A percentile compares a stretch with the other conserved stretches of the same genome.
These are phyloP conservation scores for Latrodectus geometricus DNA, from an alignment of 1,140 invertebrate genomes.

Conservation along the genomic window DNA sequence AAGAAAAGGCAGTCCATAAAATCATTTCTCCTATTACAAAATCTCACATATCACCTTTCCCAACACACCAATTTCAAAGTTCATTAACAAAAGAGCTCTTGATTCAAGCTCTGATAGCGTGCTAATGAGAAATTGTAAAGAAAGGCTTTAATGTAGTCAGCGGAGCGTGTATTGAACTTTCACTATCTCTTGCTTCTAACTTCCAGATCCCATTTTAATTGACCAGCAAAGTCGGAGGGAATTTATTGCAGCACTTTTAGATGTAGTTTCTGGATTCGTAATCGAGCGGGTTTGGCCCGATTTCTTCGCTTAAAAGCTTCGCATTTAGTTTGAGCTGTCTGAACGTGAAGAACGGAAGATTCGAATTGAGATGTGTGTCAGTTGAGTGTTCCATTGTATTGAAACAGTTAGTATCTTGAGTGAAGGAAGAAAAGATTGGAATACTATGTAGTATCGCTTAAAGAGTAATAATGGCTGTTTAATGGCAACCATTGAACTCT, in stretches of 20 bases:
- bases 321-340: neutral
- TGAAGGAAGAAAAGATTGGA: no score
- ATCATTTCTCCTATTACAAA: no score
- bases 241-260: neutral
- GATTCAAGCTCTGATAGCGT: neutral
- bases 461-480: no score
- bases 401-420: no score
- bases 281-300: neutral
- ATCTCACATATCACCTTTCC: neutral
- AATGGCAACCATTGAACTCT: no score
- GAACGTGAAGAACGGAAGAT: no score
- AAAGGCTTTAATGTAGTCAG: neutral
- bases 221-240: neutral
- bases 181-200: neutral
- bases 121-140: neutral
- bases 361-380: no score
- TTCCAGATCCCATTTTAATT: neutral
- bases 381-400: no score
- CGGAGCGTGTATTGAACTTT: neutral
- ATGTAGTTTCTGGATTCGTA: neutral
- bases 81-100: neutral
- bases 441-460: no score
- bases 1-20: no score
- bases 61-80: neutral
- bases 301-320: neutral